phyloP scores from a whole-genome alignment of 2,888 invertebrate species.

The Callosobruchus maculatus region DNA sequence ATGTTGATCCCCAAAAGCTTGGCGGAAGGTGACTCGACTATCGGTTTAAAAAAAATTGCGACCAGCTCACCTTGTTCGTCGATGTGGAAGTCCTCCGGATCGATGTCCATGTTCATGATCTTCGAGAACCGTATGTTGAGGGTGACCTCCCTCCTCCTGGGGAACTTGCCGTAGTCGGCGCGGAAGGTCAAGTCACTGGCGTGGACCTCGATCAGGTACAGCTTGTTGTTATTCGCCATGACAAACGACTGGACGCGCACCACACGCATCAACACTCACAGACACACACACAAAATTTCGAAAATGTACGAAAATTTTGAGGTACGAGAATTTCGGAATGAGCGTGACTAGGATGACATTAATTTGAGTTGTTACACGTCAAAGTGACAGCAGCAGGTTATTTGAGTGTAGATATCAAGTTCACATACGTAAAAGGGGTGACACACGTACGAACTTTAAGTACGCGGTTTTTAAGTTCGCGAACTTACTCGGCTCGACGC shows the following conservation, averaged over 20 bases:
- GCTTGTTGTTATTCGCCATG: constrained; percentile 45
- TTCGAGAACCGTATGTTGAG: constrained; percentile 53
- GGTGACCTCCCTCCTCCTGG: constrained; percentile 49
- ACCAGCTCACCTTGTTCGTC: constrained; percentile 15
- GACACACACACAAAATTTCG: constrained; percentile 14
- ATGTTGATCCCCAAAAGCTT: too few species aligned
- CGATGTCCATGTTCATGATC: constrained; percentile 51
- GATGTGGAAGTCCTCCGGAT: constrained; percentile 12
- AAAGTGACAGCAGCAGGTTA: not conserved
- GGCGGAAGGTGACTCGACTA: too few species aligned
- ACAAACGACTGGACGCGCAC: not conserved
- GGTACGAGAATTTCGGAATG: not conserved
- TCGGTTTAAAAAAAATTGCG: too few species aligned
- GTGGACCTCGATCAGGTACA: constrained; percentile 57
- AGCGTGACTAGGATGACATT: not conserved
- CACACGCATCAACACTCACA: constrained; percentile 9
- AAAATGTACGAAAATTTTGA: constrained; percentile 1
- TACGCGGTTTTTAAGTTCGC: too few species aligned
- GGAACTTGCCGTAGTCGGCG: constrained; percentile 39
- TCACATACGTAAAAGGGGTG: too few species aligned
- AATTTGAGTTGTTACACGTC: not conserved
- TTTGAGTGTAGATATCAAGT: not conserved
- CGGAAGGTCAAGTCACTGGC: constrained; percentile 53
- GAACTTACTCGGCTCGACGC: too few species aligned
- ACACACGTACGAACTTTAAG: too few species aligned